Conservation (phyloP, 2,797 vertebrate species). For the Erithacus rubecula region DNA sequence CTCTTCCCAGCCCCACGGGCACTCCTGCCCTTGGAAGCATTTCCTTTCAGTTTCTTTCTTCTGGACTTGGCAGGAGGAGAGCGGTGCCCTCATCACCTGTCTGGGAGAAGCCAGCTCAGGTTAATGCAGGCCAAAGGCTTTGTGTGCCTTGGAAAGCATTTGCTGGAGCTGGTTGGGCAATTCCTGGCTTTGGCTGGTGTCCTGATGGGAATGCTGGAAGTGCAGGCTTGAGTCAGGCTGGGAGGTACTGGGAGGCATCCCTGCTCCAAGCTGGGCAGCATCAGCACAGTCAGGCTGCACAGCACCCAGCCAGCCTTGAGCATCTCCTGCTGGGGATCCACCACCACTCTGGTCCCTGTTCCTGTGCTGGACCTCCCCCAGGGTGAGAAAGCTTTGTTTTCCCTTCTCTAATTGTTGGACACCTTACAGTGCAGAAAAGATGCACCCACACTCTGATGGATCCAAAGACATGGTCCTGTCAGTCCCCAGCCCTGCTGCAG, state of each 20-base stretch:
- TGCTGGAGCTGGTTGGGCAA: slow-evolving; percentile 22
- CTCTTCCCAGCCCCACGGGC: not conserved
- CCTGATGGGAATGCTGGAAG: not conserved
- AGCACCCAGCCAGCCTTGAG: not conserved
- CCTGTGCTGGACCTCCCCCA: not conserved
- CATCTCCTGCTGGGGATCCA: not conserved
- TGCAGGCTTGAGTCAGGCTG: not conserved
- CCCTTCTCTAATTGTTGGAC: not conserved
- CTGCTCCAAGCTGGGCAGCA: accelerated
- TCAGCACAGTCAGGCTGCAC: not conserved
- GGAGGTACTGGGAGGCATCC: not conserved
- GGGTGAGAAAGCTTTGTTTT: not conserved
- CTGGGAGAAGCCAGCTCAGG: not conserved
- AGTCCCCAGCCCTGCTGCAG: not conserved
- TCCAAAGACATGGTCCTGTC: accelerated
- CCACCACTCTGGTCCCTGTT: not conserved
- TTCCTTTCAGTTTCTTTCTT: not conserved
- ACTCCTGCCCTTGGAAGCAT: not conserved
- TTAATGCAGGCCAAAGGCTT: slow-evolving; percentile 4
- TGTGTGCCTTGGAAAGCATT: not conserved
- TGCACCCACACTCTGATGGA: accelerated
- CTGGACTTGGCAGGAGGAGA: not conserved
- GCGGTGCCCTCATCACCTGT: not conserved
- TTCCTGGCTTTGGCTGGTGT: slow-evolving; percentile 35
- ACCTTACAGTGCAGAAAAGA: not conserved